Conservation (phyloP, 1,140 invertebrate genomes). For the Leptinotarsa undecemlineata region DNA sequence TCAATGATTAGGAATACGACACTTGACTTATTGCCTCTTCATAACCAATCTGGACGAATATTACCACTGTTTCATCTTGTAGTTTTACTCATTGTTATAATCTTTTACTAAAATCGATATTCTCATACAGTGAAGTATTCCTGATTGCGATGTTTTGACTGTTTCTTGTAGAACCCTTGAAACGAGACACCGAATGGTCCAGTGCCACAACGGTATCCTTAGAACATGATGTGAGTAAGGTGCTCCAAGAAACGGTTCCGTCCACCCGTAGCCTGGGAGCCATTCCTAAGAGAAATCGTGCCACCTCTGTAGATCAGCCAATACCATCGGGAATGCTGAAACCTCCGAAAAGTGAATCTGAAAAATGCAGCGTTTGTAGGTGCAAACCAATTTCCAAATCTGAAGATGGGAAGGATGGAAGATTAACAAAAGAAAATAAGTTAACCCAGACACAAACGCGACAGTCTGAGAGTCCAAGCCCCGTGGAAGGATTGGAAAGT, state of each 20-base stretch:
- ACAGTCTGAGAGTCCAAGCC: conserved; percentile 38
- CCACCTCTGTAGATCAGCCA: conserved; percentile 40
- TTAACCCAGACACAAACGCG: conserved; percentile 47
- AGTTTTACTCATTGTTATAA: neutral
- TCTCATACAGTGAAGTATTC: neutral
- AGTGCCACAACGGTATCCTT: conserved; percentile 61
- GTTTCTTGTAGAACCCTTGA: conserved; percentile 50
- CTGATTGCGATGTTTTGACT: neutral
- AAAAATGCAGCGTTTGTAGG: conserved; percentile 46
- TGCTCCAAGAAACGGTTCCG: conserved; percentile 51
- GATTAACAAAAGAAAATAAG: conserved; percentile 51
- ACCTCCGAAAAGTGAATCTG: conserved; percentile 52
- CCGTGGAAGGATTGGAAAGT: conserved; percentile 52
- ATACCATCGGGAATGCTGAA: conserved; percentile 34
- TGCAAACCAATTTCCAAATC: conserved; percentile 20
- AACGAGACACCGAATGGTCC: conserved; percentile 59
- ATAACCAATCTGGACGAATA: no score
- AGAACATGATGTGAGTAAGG: conserved; percentile 59
- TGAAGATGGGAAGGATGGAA: conserved; percentile 33
- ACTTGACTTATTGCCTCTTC: no score
- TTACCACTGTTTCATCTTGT: no score
- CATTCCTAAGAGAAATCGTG: conserved; percentile 69
- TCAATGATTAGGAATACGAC: no score
- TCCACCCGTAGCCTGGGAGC: conserved; percentile 66
- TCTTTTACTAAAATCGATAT: neutral